Evolutionary conservation across 1,140 invertebrate genomes (phyloP), one percentile per base, ranked within the genome.

Genomic region (Sycophila sp.): DNA sequence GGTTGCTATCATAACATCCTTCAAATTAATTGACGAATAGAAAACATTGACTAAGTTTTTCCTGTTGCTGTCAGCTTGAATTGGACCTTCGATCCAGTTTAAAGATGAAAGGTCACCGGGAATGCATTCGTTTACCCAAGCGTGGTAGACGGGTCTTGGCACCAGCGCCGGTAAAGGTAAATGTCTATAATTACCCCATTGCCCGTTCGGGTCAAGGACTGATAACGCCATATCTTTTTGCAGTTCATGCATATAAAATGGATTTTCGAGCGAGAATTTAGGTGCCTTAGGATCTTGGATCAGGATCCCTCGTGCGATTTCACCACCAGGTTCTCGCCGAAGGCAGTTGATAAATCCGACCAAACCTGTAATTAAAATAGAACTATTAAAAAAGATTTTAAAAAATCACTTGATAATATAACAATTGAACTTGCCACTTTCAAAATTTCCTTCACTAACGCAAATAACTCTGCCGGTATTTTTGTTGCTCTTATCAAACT

Each of bases 51-150:
- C 72, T 0, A 89, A 60, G 75, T 87, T 62, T 38, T 79, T 81
- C 47, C 88, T 62, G 28, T 74, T 73, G 0, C 6, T 28, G 0
- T 58, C 72, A 26, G 80, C 70, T 13, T 81, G 64, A 42, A 87
- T 79, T 24, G 88, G 86, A 63, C 90, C 92, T 83, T 93, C 85
- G 1, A 96, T 85, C 97, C 97, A 99, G 15, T 85, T 89, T 2
- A 98, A 80, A 49, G 93, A 93, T 0, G 93, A 93, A 17, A 98
- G 84, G 81, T 98, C 96, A 56, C 96, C 95, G 74, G 92, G 89
- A 7, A 92, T 91, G 2, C 89, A 74, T 0, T 93, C 90, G 82
- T 96, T 95, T 0, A 93, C 90, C 80, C 90, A 96, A 0, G 91
- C 92, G 85, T 98, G 92, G 60, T 88, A 78, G 0, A 85, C 85